These are phyloP conservation scores for Tillus elongatus DNA, from an alignment of 2,888 invertebrate species.

Conservation along the genomic window DNA sequence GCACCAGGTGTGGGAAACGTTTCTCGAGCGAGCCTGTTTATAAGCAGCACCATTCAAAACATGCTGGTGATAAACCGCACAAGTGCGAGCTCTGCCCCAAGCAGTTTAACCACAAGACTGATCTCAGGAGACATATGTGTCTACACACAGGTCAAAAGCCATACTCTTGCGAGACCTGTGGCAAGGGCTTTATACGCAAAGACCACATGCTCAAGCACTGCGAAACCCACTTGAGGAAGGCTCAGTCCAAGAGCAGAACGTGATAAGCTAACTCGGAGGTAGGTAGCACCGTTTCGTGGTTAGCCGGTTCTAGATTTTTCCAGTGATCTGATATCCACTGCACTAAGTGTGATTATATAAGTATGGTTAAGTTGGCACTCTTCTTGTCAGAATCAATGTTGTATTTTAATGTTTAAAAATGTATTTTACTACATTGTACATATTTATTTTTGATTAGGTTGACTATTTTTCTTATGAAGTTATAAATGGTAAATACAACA, in stretches of 20 bases:
- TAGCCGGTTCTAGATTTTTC: too few species aligned
- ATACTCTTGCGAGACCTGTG: constrained; percentile 70
- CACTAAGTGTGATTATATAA: too few species aligned
- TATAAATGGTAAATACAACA: constrained; percentile 12
- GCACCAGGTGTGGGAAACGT: constrained; percentile 76
- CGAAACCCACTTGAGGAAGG: constrained; percentile 66
- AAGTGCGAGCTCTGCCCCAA: constrained; percentile 80
- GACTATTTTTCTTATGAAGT: neutral
- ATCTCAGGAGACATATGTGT: constrained; percentile 77
- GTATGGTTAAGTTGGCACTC: too few species aligned
- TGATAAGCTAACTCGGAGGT: constrained; percentile 1
- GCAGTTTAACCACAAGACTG: constrained; percentile 86
- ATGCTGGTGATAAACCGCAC: constrained; percentile 75
- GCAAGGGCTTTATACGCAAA: constrained; percentile 81
- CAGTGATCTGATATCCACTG: too few species aligned
- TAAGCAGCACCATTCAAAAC: constrained; percentile 66
- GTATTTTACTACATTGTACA: constrained; percentile 13
- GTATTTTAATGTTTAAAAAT: constrained; percentile 18
- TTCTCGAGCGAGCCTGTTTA: constrained; percentile 64
- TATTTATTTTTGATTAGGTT: constrained; percentile 19
- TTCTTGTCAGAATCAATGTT: too few species aligned
- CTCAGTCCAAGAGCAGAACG: constrained; percentile 21
- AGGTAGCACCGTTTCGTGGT: too few species aligned
- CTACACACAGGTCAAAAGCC: constrained; percentile 81
- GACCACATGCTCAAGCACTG: constrained; percentile 86